Evolutionary conservation across 2,797 vertebrate genomes (phyloP).

Genomic region (Podarcis siculus): DNA sequence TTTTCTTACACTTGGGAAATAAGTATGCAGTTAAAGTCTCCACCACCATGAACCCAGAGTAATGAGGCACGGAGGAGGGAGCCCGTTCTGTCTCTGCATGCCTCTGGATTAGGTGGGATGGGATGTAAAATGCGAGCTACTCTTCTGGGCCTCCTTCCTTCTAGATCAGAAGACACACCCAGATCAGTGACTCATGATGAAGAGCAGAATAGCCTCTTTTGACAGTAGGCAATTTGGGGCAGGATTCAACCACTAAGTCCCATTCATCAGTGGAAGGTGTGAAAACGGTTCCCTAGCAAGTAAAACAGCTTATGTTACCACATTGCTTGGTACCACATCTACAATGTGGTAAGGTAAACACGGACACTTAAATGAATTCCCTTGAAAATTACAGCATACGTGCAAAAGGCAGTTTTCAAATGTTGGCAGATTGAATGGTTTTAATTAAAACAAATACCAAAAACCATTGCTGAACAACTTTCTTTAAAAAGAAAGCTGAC

Average conservation of each 20-base stretch:
- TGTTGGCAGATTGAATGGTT: neutral
- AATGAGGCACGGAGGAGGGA: no score
- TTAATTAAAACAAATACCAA: constrained; percentile 17
- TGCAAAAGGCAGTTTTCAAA: neutral
- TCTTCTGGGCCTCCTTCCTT: neutral
- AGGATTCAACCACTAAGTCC: no score
- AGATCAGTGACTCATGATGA: neutral
- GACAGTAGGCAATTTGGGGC: neutral
- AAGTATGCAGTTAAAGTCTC: neutral
- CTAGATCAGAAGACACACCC: neutral
- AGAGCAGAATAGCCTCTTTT: neutral
- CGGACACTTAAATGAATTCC: neutral
- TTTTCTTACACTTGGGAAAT: no score
- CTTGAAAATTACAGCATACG: neutral
- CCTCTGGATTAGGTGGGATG: neutral
- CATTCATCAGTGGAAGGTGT: no score
- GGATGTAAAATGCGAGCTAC: no score
- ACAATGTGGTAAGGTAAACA: neutral
- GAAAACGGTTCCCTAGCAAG: no score
- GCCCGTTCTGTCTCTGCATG: neutral
- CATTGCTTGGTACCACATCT: neutral
- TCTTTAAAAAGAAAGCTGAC: neutral
- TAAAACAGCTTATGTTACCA: no score
- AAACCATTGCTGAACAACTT: neutral
- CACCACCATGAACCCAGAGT: neutral